phyloP scores from a whole-genome alignment of 2,888 invertebrate genomes.

The Aquatica leii region DNA sequence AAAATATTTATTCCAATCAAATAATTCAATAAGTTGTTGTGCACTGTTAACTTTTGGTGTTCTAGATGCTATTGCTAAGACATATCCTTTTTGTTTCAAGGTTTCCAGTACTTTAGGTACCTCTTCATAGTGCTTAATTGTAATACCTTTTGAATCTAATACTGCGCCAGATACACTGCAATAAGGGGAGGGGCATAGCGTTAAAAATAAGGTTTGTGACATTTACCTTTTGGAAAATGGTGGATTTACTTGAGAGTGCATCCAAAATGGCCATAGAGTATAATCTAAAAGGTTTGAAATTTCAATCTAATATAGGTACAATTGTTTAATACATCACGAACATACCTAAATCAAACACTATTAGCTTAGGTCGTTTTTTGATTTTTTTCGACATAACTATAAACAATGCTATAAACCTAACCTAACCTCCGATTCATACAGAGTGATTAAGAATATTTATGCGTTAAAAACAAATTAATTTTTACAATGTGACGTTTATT shows the following conservation, averaged over 20 bases:
- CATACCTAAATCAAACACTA: conserved; percentile 65
- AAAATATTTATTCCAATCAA: conserved; percentile 72
- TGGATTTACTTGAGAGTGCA: conserved; percentile 73
- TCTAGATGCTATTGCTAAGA: conserved; percentile 70
- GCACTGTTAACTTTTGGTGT: conserved; percentile 69
- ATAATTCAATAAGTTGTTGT: conserved; percentile 66
- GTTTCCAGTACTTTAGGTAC: conserved; percentile 67
- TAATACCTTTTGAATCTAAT: conserved; percentile 59
- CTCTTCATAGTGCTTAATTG: conserved; percentile 65
- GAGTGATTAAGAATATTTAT: too few species aligned
- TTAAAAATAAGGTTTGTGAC: neutral
- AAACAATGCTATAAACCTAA: too few species aligned
- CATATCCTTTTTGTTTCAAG: conserved; percentile 65
- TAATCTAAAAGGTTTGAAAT: conserved; percentile 65
- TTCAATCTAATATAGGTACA: neutral
- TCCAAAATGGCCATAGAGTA: conserved; percentile 79
- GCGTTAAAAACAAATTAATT: too few species aligned
- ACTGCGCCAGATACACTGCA: conserved; percentile 54
- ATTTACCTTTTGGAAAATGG: conserved; percentile 65
- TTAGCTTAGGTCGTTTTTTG: conserved; percentile 55
- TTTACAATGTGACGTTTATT: too few species aligned
- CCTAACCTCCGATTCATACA: too few species aligned
- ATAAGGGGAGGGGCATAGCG: neutral
- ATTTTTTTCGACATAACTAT: neutral
- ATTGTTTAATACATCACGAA: neutral